Evolutionary conservation across 2,113 vertebrate genomes (phyloP), one percentile per base, ranked within the genome.

Genomic region (Donacobius atricapilla): DNA sequence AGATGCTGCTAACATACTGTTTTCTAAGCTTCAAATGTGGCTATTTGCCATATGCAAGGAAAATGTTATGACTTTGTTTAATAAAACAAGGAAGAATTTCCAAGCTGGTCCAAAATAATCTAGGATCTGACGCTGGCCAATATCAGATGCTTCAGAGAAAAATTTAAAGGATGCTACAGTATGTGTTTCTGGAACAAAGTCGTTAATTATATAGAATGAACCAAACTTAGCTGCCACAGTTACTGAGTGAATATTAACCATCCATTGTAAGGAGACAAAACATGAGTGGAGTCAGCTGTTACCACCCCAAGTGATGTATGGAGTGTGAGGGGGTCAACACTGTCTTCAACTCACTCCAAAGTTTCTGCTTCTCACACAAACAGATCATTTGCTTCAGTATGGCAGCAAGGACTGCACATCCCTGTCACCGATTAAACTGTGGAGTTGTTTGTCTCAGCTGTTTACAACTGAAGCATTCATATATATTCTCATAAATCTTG

Each of bases 121-220:
- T 61, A 61, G 35, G 47, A 65, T 85, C 70, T 93, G 47, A 90
- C 68, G 71, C 93, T 90, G 94, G 85, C 71, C 71, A 94, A 24
- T 93, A 91, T 93, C 94, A 94, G 70, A 96, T 83, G 63, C 90
- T 93, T 97, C 93, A 96, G 53, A 96, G 39, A 91, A 97, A 94
- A 96, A 96, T 88, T 58, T 80, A 63, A 93, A 83, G 75, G 79
- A 93, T 94, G 78, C 75, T 77, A 47, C 11, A 3, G 51, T 53
- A 80, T 5, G 1, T 90, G 77, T 88, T 94, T 96, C 71, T 93
- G 79, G 79, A 88, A 93, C 64, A 94, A 94, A 93, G 78, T 91
- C 22, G 0, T 91, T 84, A 81, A 92, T 93, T 94, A 80, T 47
- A 68, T 53, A 71, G 60, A 80, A 73, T 90, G 95, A 96, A 95